Percentiles rank a stretch among this genome's conserved stretches.
phyloP scores from a whole-genome alignment of 2,797 vertebrate genomes.

The Melanotaenia pygmaea region DNA sequence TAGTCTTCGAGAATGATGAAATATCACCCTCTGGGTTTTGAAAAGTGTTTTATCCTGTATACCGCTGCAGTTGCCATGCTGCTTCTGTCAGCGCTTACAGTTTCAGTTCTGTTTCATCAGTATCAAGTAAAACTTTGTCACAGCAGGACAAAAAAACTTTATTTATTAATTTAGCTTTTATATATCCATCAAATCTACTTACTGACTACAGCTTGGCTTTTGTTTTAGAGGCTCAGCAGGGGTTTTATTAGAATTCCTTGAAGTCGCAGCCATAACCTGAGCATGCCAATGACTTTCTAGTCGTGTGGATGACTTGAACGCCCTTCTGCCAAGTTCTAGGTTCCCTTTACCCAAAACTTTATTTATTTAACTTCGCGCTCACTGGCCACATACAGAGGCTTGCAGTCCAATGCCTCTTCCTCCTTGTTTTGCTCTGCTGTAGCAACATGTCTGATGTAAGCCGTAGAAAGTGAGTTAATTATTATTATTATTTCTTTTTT shows the following conservation, averaged over 20 bases:
- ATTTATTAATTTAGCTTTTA: not conserved
- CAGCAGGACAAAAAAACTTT: not conserved
- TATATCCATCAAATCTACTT: not conserved
- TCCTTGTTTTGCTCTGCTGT: too few species aligned
- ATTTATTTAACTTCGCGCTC: too few species aligned
- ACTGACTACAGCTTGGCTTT: not conserved
- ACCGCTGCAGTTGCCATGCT: conserved; percentile 3
- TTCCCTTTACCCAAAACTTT: not conserved
- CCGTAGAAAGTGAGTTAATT: too few species aligned
- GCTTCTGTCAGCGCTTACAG: not conserved
- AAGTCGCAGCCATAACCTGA: not conserved
- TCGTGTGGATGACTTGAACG: not conserved
- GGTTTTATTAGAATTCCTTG: conserved; percentile 7
- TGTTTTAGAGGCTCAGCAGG: conserved; percentile 1
- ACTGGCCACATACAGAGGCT: too few species aligned
- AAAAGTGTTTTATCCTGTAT: not conserved
- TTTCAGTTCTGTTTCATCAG: not conserved
- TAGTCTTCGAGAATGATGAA: not conserved
- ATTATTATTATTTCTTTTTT: too few species aligned
- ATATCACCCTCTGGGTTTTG: conserved; percentile 3
- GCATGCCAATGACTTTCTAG: not conserved
- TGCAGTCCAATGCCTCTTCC: too few species aligned
- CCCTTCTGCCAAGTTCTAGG: not conserved
- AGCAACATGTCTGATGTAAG: too few species aligned
- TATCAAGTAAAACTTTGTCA: not conserved